These are phyloP conservation scores for Ciona savignyi DNA, from an alignment of 23 tunicate genomes.

Conservation along the genomic window DNA sequence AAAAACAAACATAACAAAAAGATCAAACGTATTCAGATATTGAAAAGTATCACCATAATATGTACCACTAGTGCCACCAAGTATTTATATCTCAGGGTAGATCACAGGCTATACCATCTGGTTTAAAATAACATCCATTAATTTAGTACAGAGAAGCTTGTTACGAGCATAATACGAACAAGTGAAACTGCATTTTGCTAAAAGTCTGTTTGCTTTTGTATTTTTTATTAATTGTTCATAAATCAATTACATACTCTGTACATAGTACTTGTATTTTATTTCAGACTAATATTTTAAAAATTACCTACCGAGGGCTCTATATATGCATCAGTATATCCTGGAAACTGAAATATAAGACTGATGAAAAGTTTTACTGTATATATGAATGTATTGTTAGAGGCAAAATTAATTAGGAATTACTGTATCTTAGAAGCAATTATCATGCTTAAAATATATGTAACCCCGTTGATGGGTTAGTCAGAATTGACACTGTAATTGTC, in stretches of 20 bases:
- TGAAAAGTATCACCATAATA: no score
- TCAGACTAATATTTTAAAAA: background rate
- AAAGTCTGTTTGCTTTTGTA: background rate
- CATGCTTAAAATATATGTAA: background rate
- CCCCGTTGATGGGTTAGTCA: background rate
- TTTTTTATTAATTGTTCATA: background rate
- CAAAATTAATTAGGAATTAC: no score
- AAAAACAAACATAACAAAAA: no score
- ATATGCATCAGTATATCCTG: conserved; percentile 71
- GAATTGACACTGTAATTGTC: no score
- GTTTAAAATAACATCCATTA: no score
- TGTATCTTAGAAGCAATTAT: no score
- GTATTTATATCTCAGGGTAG: no score
- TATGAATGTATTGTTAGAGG: background rate
- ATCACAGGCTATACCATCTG: no score
- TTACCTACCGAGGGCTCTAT: conserved; percentile 69
- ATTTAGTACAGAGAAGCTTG: background rate
- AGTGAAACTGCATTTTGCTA: background rate
- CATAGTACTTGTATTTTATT: background rate
- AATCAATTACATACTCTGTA: background rate
- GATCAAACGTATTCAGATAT: no score
- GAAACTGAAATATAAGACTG: conserved; percentile 38
- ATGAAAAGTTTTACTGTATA: background rate
- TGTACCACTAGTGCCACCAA: no score
- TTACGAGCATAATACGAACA: background rate